Evolutionary conservation across 2,113 vertebrate genomes (phyloP).

Genomic region (Reinhardtius hippoglossoides): DNA sequence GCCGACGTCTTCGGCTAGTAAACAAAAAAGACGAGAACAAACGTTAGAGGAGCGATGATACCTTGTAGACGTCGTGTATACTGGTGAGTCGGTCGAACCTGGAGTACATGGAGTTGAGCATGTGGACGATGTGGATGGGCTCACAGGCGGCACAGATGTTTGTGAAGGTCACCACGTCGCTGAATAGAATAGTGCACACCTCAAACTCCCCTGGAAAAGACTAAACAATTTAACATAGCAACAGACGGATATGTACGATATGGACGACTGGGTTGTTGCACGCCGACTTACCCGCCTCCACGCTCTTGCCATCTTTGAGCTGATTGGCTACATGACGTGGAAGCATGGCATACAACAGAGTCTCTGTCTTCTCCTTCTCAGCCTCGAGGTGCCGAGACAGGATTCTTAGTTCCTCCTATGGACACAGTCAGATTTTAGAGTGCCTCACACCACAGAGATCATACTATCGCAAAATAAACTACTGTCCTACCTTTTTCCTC

Average conservation of each 20-base stretch:
- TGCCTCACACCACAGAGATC: background rate
- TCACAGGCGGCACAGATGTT: conserved; percentile 85
- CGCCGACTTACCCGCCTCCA: conserved; percentile 77
- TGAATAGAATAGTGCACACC: conserved; percentile 86
- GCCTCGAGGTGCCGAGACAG: conserved; percentile 81
- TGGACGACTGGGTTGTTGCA: background rate
- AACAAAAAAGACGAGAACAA: background rate
- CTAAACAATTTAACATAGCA: background rate
- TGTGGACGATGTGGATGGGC: conserved; percentile 83
- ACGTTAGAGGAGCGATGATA: conserved; percentile 22
- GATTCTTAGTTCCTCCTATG: conserved; percentile 79
- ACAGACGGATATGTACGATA: background rate
- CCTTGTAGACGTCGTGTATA: conserved; percentile 83
- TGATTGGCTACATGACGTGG: conserved; percentile 82
- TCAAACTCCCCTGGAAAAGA: conserved; percentile 80
- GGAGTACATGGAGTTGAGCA: conserved; percentile 86
- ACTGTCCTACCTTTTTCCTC: conserved; percentile 68
- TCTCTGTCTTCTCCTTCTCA: conserved; percentile 86
- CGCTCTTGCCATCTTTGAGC: conserved; percentile 83
- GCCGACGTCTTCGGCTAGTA: background rate
- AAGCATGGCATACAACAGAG: conserved; percentile 84
- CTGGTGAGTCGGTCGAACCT: conserved; percentile 82
- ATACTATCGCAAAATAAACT: background rate
- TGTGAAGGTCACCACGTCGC: conserved; percentile 86
- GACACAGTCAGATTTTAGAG: background rate